Percentiles rank a stretch among this genome's conserved stretches.
phyloP scores from a whole-genome alignment of 2,888 invertebrate species.

The Xestia rhomboidea region DNA sequence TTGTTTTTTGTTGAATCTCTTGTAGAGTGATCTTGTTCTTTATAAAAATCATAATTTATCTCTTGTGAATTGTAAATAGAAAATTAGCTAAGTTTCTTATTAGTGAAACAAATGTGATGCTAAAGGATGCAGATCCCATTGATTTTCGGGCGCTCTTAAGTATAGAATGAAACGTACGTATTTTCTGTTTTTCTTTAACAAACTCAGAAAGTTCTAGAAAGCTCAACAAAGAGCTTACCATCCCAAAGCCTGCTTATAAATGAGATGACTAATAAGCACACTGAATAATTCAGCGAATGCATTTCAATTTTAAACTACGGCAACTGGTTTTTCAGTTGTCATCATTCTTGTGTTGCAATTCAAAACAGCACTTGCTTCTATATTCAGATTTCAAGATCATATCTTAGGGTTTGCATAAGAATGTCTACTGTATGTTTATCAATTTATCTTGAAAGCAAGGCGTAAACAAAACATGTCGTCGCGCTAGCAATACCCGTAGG shows the following conservation, averaged over 20 bases:
- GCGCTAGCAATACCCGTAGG: neutral
- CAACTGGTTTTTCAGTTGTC: conserved; percentile 44
- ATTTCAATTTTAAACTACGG: conserved; percentile 45
- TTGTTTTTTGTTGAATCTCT: neutral
- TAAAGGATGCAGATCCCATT: neutral
- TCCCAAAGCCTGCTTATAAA: conserved; percentile 25
- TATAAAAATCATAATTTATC: neutral
- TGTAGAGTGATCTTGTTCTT: neutral
- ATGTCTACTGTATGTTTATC: conserved; percentile 17
- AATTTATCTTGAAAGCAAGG: neutral
- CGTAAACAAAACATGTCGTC: neutral
- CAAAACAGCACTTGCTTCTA: conserved; percentile 41
- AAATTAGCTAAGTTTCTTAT: neutral
- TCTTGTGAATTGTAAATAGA: neutral
- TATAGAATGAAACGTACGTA: neutral
- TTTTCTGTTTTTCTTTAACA: neutral
- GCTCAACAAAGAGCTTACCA: neutral
- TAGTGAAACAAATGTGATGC: neutral
- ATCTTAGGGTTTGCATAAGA: conserved; percentile 43
- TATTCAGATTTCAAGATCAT: conserved; percentile 48
- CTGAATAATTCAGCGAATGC: conserved; percentile 43
- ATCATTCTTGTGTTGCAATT: conserved; percentile 55
- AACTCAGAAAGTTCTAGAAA: neutral
- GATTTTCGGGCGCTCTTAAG: neutral
- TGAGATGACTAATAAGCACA: conserved; percentile 7